A percentile compares a stretch with the other conserved stretches of the same genome.
These are phyloP conservation scores for Pollenia amentaria DNA, from an alignment of 2,888 invertebrate genomes.

Conservation along the genomic window DNA sequence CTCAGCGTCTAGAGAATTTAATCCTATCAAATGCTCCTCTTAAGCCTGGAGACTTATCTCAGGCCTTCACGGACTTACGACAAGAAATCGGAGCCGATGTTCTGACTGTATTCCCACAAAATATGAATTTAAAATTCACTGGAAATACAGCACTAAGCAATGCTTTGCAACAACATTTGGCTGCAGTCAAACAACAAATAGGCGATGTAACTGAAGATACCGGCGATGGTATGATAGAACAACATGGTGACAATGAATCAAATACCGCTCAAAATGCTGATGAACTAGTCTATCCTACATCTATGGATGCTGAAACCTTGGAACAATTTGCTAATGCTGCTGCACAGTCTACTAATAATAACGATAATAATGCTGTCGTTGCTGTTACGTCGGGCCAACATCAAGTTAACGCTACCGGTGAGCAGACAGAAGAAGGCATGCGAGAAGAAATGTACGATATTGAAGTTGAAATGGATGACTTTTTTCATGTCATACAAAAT, in stretches of 20 bases:
- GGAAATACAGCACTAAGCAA: slow-evolving; percentile 78
- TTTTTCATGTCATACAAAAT: slow-evolving; percentile 83
- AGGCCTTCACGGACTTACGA: slow-evolving; percentile 83
- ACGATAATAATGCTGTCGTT: slow-evolving; percentile 40
- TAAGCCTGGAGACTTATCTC: slow-evolving; percentile 82
- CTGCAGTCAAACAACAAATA: slow-evolving; percentile 70
- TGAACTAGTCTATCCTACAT: slow-evolving; percentile 81
- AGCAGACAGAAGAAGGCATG: slow-evolving; percentile 77
- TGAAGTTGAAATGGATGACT: slow-evolving; percentile 84
- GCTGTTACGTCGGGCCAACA: slow-evolving; percentile 47
- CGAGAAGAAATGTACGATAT: slow-evolving; percentile 82
- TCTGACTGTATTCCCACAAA: slow-evolving; percentile 83
- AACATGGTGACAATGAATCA: slow-evolving; percentile 59
- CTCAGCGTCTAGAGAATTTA: slow-evolving; percentile 82
- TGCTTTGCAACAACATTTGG: slow-evolving; percentile 80
- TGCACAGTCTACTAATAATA: slow-evolving; percentile 56
- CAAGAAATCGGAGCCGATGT: slow-evolving; percentile 82
- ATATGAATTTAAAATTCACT: slow-evolving; percentile 81
- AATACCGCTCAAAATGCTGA: slow-evolving; percentile 66
- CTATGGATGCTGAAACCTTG: slow-evolving; percentile 78
- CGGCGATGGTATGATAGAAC: slow-evolving; percentile 74
- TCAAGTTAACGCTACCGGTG: slow-evolving; percentile 77
- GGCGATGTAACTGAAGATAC: slow-evolving; percentile 75
- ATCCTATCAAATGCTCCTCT: slow-evolving; percentile 81
- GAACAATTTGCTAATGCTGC: slow-evolving; percentile 79